Conservation (phyloP, 2,888 invertebrate genomes). For the Mylabris sibirica region DNA sequence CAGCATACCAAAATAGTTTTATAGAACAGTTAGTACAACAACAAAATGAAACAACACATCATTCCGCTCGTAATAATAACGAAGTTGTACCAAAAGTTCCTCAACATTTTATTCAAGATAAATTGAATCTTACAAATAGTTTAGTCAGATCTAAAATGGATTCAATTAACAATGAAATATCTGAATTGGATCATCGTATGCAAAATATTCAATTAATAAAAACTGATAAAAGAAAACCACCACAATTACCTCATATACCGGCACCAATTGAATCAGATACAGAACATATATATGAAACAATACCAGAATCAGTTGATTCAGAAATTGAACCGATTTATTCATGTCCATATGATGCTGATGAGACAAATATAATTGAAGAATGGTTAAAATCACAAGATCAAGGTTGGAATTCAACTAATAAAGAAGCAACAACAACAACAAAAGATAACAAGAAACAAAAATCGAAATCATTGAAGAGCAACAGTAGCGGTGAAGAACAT, state of each 20-base stretch:
- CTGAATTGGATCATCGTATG: constrained; percentile 67
- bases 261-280: constrained; percentile 63
- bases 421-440: constrained; percentile 33
- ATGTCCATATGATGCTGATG: constrained; percentile 66
- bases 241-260: constrained; percentile 53
- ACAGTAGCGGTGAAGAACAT: constrained; percentile 65
- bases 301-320: constrained; percentile 67
- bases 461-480: constrained; percentile 53
- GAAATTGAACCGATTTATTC: constrained; percentile 70
- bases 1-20: constrained; percentile 63
- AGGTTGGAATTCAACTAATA: constrained; percentile 30
- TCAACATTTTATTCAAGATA: constrained; percentile 54
- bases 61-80: constrained; percentile 33
- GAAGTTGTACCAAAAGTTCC: constrained; percentile 55
- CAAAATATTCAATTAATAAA: constrained; percentile 67
- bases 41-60: constrained; percentile 50
- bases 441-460: constrained; percentile 45
- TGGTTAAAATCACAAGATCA: constrained; percentile 52
- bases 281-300: constrained; percentile 73
- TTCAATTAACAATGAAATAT: constrained; percentile 65
- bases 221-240: constrained; percentile 52
- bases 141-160: constrained; percentile 56
- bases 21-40: constrained; percentile 63
- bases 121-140: constrained; percentile 55
- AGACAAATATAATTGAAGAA: constrained; percentile 53